A percentile compares a stretch with the other conserved stretches of the same genome.
These are phyloP conservation scores for Limnephilus rhombicus DNA, from an alignment of 2,888 invertebrate genomes.

Conservation along the genomic window DNA sequence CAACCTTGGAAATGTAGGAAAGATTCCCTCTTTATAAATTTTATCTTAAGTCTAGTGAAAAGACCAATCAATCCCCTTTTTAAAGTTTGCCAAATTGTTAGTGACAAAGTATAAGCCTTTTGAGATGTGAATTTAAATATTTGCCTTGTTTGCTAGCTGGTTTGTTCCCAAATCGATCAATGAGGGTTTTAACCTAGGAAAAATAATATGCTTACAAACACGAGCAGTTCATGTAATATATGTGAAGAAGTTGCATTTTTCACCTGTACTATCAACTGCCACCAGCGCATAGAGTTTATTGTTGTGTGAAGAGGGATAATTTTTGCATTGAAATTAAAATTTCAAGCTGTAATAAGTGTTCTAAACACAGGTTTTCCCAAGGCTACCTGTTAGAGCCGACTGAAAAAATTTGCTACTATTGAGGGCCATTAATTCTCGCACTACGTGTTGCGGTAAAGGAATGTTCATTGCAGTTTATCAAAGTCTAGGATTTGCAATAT, in stretches of 20 bases:
- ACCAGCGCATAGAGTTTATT: too few relatives aligned
- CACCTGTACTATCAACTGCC: too few relatives aligned
- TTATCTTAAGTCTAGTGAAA: conserved; percentile 41
- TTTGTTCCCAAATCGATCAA: conserved; percentile 12
- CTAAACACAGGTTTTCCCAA: too few relatives aligned
- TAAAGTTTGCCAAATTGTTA: conserved; percentile 63
- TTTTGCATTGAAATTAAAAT: too few relatives aligned
- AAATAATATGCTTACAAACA: neutral
- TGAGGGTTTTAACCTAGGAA: neutral
- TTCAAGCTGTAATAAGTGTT: too few relatives aligned
- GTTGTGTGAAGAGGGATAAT: too few relatives aligned
- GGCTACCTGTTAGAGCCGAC: too few relatives aligned
- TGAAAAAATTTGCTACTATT: too few relatives aligned
- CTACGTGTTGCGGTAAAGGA: neutral
- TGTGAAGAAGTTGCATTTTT: neutral
- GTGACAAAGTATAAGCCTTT: conserved; percentile 58
- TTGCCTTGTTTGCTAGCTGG: neutral
- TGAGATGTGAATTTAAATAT: conserved; percentile 39
- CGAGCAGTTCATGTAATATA: neutral
- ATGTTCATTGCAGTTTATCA: neutral
- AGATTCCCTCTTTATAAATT: neutral
- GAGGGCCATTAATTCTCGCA: neutral
- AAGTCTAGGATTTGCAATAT: neutral
- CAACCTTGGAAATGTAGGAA: conserved; percentile 17
- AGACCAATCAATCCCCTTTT: conserved; percentile 65